phyloP scores from a whole-genome alignment of 2,113 vertebrate species.

The Leiothrix lutea region DNA sequence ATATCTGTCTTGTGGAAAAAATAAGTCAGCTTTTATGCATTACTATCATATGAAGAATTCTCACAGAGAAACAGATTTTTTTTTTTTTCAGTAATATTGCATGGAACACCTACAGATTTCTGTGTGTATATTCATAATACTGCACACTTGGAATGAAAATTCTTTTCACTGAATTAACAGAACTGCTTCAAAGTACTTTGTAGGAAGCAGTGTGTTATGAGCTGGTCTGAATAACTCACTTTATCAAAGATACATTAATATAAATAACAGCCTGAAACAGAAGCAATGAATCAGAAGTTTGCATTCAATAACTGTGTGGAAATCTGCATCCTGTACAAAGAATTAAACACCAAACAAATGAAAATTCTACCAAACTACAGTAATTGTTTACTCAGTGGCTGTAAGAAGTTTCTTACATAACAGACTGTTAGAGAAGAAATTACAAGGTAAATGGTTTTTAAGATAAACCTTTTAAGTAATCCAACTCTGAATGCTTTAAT shows the following conservation, averaged over 20 bases:
- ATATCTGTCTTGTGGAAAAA: constrained; percentile 49
- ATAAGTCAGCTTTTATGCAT: constrained; percentile 38
- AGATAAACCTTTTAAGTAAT: not conserved
- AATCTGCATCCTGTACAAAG: not conserved
- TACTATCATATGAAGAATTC: not conserved
- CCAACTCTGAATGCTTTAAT: not conserved
- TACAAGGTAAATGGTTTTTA: not conserved
- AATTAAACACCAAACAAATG: not conserved
- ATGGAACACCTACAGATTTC: not conserved
- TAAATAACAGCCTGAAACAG: not conserved
- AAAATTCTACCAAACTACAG: not conserved
- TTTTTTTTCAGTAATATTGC: not conserved
- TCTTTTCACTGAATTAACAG: not conserved
- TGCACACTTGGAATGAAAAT: not conserved
- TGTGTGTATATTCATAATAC: not conserved
- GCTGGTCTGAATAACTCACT: not conserved
- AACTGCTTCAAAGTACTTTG: not conserved
- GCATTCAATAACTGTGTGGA: not conserved
- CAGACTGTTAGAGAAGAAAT: not conserved
- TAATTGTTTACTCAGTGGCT: not conserved
- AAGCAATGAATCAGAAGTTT: not conserved
- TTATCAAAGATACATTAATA: not conserved
- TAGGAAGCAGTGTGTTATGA: not conserved
- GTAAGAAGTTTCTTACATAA: not conserved
- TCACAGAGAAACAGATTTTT: not conserved